Percentiles rank a stretch among this genome's conserved stretches.
Conservation (phyloP, 2,113 vertebrate species). For the Callipepla californica region DNA sequence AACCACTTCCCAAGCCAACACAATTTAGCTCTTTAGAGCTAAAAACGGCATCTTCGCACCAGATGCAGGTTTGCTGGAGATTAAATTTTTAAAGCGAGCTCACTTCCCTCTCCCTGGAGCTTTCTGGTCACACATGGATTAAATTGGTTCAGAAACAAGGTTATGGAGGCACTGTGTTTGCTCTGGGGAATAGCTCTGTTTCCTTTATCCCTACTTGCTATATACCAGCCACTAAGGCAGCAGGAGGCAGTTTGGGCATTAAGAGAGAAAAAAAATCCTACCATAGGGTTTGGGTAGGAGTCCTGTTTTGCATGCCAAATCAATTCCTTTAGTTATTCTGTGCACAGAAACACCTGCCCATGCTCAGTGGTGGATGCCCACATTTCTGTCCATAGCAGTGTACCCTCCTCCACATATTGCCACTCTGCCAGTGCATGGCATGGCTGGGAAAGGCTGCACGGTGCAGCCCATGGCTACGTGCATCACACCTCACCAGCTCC, state of each 20-base stretch:
- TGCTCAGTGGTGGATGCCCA: rapidly evolving
- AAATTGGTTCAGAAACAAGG: background rate
- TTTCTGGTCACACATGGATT: background rate
- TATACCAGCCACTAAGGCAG: background rate
- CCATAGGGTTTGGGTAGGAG: rapidly evolving
- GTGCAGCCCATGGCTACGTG: background rate
- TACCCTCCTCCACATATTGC: background rate
- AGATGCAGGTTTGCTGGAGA: background rate
- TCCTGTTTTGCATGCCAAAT: background rate
- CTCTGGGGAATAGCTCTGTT: background rate
- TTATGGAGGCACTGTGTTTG: rapidly evolving
- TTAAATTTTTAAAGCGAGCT: background rate
- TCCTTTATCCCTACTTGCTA: background rate
- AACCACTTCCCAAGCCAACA: background rate
- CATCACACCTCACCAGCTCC: background rate
- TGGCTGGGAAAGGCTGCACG: background rate
- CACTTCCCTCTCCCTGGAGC: background rate
- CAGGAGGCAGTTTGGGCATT: background rate
- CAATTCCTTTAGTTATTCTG: background rate
- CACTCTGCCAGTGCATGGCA: background rate
- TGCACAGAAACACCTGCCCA: background rate
- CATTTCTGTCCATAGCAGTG: rapidly evolving
- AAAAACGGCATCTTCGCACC: background rate
- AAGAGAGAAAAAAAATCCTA: background rate
- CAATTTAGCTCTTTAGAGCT: background rate